These are phyloP conservation scores for Tinea semifulvella DNA, from an alignment of 2,888 invertebrate genomes.

Conservation along the genomic window DNA sequence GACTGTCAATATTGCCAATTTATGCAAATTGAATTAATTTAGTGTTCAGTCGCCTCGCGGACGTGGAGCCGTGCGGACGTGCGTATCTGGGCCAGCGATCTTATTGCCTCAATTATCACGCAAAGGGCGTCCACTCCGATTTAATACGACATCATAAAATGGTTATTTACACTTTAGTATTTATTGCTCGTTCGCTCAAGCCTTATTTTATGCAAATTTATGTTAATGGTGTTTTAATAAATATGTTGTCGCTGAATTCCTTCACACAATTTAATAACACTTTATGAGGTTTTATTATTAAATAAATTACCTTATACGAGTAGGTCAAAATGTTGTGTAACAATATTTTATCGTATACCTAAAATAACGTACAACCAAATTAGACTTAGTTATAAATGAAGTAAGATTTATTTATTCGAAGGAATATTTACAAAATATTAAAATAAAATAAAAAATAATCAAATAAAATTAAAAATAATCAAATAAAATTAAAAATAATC, in stretches of 20 bases:
- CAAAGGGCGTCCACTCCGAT: constrained; percentile 7
- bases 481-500: no score
- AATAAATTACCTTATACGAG: no score
- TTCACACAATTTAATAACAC: no score
- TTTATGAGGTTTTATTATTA: no score
- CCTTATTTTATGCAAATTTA: constrained; percentile 1
- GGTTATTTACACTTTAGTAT: constrained; percentile 3
- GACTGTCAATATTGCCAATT: constrained; percentile 10
- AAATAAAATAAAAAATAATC: no score
- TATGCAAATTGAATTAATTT: constrained; percentile 7
- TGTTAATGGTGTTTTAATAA: neutral
- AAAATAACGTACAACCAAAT: no score
- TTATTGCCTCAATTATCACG: constrained; percentile 11
- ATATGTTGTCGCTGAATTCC: neutral
- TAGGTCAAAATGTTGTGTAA: no score
- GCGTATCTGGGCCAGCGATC: constrained; percentile 3
- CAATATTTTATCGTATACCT: no score
- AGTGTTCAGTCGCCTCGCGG: constrained; percentile 3
- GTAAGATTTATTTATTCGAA: no score
- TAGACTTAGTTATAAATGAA: no score
- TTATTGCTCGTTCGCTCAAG: neutral
- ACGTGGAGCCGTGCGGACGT: constrained; percentile 4
- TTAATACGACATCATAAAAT: constrained; percentile 7
- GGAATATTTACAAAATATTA: no score
- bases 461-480: no score